Conservation (phyloP, 1,140 invertebrate species). For the Cheumatopsyche charites region DNA sequence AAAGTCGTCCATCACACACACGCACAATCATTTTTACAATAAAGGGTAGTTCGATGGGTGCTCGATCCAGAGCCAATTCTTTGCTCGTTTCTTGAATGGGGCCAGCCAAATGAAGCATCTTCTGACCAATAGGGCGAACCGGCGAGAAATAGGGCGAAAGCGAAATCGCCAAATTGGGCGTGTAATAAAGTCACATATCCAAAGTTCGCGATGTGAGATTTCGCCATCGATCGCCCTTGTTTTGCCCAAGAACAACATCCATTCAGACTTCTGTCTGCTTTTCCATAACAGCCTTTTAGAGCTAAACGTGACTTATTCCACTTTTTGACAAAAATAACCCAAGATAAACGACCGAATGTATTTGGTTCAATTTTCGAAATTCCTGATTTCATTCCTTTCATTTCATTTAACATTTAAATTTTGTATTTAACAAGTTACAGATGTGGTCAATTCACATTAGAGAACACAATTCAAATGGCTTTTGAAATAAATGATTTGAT, state of each 20-base stretch:
- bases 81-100: background rate
- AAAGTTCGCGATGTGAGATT: constrained; percentile 15
- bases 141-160: constrained; percentile 19
- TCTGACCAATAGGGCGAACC: constrained; percentile 13
- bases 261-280: background rate
- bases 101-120: constrained; percentile 31
- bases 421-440: too few species aligned
- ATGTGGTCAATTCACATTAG: too few species aligned
- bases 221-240: background rate
- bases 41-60: background rate
- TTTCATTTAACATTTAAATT: too few species aligned
- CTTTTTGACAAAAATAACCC: too few species aligned
- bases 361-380: too few species aligned
- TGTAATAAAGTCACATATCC: constrained; percentile 33
- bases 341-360: too few species aligned
- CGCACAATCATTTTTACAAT: background rate
- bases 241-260: constrained; percentile 3
- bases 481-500: too few species aligned
- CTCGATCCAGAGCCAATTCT: constrained; percentile 3
- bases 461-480: too few species aligned
- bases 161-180: constrained; percentile 28
- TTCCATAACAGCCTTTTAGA: background rate
- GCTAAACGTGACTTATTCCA: too few species aligned
- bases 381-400: too few species aligned
- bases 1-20: too few species aligned